phyloP scores from a whole-genome alignment of 2,888 invertebrate species.

The Cataglyphis altisquamis region DNA sequence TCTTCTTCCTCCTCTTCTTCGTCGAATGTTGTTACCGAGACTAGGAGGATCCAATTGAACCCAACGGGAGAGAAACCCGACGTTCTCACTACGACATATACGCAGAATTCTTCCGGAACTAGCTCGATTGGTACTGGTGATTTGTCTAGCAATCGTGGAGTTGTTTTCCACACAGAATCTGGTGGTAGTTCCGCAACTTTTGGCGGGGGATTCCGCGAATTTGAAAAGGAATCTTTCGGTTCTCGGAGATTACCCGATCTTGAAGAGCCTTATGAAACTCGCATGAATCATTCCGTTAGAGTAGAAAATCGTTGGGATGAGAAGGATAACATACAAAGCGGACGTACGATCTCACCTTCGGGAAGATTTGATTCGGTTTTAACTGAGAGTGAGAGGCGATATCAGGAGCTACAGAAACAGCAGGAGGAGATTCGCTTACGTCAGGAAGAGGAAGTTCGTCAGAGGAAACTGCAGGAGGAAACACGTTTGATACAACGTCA shows the following conservation, averaged over 20 bases:
- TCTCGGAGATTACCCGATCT: slow-evolving; percentile 39
- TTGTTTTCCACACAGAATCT: slow-evolving; percentile 70
- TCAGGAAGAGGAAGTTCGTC: slow-evolving; percentile 59
- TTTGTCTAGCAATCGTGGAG: slow-evolving; percentile 49
- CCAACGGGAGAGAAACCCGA: slow-evolving; percentile 61
- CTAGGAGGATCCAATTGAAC: slow-evolving; percentile 68
- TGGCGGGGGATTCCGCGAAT: slow-evolving; percentile 57
- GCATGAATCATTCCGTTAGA: slow-evolving; percentile 46
- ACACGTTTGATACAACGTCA: slow-evolving; percentile 60
- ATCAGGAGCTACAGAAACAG: slow-evolving; percentile 60
- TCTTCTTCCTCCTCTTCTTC: slow-evolving; percentile 60
- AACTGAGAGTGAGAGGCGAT: slow-evolving; percentile 46
- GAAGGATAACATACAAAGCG: slow-evolving; percentile 13
- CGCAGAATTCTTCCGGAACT: slow-evolving; percentile 71
- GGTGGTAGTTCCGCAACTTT: slow-evolving; percentile 51
- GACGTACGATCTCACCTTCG: slow-evolving; percentile 20
- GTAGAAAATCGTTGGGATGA: slow-evolving; percentile 62
- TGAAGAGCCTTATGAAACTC: slow-evolving; percentile 22
- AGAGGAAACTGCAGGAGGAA: slow-evolving; percentile 45
- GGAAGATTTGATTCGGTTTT: not conserved
- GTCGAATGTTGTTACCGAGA: slow-evolving; percentile 51
- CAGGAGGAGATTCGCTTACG: slow-evolving; percentile 60
- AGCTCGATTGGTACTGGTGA: slow-evolving; percentile 43
- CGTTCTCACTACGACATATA: slow-evolving; percentile 73
- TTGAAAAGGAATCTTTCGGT: slow-evolving; percentile 55